Percentiles rank a stretch among this genome's conserved stretches.
These are phyloP conservation scores for Aleiodes alternator DNA, from an alignment of 2,888 invertebrate genomes.

Conservation along the genomic window DNA sequence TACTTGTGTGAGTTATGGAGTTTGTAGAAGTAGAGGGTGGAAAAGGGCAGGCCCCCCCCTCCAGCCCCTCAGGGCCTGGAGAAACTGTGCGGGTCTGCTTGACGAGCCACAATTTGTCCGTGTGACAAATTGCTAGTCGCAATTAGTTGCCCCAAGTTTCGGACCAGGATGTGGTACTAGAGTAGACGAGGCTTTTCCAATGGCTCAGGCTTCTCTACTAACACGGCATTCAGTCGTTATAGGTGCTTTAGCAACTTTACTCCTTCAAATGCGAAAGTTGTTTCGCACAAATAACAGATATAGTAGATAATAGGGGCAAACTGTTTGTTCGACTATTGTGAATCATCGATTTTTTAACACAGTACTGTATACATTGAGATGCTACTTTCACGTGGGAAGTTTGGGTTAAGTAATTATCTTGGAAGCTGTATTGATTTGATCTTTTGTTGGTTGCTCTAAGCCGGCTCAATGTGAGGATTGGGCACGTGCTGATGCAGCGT, in stretches of 20 bases:
- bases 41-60: background rate
- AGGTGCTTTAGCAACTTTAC: constrained; percentile 8
- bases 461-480: too few relatives aligned
- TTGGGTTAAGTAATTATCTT: too few relatives aligned
- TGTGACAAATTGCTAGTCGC: constrained; percentile 72
- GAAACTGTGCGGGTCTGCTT: constrained; percentile 56
- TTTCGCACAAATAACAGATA: background rate
- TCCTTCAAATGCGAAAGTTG: constrained; percentile 23
- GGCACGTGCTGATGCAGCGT: too few relatives aligned
- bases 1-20: constrained; percentile 6
- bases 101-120: constrained; percentile 71
- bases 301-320: background rate
- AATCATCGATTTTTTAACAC: too few relatives aligned
- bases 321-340: too few relatives aligned
- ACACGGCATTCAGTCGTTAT: constrained; percentile 29
- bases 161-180: constrained; percentile 60
- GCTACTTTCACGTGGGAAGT: too few relatives aligned
- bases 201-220: constrained; percentile 9
- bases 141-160: constrained; percentile 70
- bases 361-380: too few relatives aligned
- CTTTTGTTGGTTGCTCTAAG: too few relatives aligned
- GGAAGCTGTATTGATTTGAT: too few relatives aligned
- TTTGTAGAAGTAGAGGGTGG: background rate
- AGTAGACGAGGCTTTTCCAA: constrained; percentile 40
- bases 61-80: constrained; percentile 4